Percentiles rank a stretch among this genome's conserved stretches.
phyloP scores from a whole-genome alignment of 2,797 vertebrate genomes.

The Champsocephalus gunnari region DNA sequence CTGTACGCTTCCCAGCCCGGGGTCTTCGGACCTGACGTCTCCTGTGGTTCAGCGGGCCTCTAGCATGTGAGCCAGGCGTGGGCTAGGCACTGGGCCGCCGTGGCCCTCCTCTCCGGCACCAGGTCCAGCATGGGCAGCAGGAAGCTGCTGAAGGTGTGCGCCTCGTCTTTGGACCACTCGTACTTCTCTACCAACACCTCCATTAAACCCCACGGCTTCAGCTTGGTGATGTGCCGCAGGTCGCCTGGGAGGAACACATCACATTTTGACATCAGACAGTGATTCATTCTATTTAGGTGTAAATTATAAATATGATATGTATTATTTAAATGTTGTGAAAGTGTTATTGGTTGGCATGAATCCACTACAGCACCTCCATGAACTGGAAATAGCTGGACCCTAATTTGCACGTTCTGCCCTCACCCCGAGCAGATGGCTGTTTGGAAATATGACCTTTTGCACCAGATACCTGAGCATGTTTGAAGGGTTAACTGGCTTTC shows the following conservation, averaged over 20 bases:
- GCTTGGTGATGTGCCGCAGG: constrained; percentile 97
- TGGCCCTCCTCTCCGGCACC: constrained; percentile 94
- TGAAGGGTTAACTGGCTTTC: constrained; percentile 28
- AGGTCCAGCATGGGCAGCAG: constrained; percentile 97
- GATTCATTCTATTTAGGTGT: too few species aligned
- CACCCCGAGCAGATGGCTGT: constrained; percentile 53
- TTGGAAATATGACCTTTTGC: constrained; percentile 35
- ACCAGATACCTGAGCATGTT: constrained; percentile 28
- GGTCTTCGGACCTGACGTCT: constrained; percentile 38
- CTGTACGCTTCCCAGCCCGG: constrained; percentile 37
- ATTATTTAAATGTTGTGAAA: neutral
- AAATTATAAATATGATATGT: too few species aligned
- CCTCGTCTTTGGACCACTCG: constrained; percentile 95
- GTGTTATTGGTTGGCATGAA: neutral
- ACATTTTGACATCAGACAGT: neutral
- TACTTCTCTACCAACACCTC: constrained; percentile 98
- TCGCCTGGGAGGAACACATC: constrained; percentile 84
- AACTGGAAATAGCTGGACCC: constrained; percentile 29
- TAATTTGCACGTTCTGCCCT: constrained; percentile 26
- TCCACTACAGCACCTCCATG: neutral
- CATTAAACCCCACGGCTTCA: constrained; percentile 97
- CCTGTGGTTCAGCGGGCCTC: constrained; percentile 51
- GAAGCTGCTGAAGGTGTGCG: constrained; percentile 93
- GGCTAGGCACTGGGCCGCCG: constrained; percentile 93
- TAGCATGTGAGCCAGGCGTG: constrained; percentile 94